Evolutionary conservation across 2,797 vertebrate genomes (phyloP).

Genomic region (Hydrocynus forskahlii): DNA sequence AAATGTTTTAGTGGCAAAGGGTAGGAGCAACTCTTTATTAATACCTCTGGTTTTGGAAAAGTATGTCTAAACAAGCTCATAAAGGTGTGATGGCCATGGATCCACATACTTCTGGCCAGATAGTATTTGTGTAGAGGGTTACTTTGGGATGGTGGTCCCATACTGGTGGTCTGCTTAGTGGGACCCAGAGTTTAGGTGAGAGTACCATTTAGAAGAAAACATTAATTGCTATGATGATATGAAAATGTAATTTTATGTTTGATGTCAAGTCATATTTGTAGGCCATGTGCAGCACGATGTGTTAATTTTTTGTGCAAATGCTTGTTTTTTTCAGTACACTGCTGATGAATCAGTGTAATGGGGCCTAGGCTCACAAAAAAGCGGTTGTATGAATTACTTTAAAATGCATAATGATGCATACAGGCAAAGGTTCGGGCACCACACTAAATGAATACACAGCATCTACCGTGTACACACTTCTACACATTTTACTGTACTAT

Average conservation of each 20-base stretch:
- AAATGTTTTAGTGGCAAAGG: too few relatives aligned
- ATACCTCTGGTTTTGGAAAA: too few relatives aligned
- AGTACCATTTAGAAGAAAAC: background rate
- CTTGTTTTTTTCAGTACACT: background rate
- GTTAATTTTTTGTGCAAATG: background rate
- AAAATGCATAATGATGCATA: too few relatives aligned
- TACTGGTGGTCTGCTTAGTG: background rate
- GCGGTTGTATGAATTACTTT: background rate
- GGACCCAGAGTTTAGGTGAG: background rate
- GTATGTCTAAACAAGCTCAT: too few relatives aligned
- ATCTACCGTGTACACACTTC: too few relatives aligned
- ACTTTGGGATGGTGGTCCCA: background rate
- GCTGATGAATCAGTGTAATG: background rate
- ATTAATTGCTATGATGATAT: too few relatives aligned
- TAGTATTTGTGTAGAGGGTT: background rate
- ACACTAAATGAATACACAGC: too few relatives aligned
- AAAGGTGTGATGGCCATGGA: too few relatives aligned
- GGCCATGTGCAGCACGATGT: background rate
- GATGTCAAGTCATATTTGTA: background rate
- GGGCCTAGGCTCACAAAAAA: background rate
- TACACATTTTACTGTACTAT: too few relatives aligned
- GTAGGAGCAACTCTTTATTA: too few relatives aligned
- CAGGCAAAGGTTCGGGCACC: too few relatives aligned
- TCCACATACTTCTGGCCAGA: too few relatives aligned
- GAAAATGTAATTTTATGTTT: background rate